phyloP scores from a whole-genome alignment of 1,140 invertebrate species.

The Mactra quadrangularis region DNA sequence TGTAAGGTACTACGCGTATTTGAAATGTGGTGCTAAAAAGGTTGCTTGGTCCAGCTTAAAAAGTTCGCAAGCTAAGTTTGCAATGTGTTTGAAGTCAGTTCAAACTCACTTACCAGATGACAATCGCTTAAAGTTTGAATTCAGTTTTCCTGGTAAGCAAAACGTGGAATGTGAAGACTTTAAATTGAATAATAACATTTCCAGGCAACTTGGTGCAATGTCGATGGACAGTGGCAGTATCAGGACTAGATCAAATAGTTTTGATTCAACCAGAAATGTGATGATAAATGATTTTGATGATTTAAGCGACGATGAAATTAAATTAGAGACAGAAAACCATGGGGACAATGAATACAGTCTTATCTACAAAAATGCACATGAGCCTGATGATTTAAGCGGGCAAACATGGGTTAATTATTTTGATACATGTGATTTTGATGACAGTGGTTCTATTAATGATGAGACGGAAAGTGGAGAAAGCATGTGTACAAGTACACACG shows the following conservation, averaged over 20 bases:
- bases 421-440: not conserved
- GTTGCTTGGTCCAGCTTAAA: slow-evolving; percentile 18
- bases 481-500: too few species aligned
- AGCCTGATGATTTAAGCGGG: too few species aligned
- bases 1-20: slow-evolving; percentile 7
- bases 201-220: too few species aligned
- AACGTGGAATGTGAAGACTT: too few species aligned
- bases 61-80: slow-evolving; percentile 34
- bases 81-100: not conserved
- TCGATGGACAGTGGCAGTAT: not conserved
- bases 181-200: too few species aligned
- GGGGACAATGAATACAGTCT: not conserved
- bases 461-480: too few species aligned
- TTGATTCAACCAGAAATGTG: slow-evolving; percentile 8
- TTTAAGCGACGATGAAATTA: not conserved
- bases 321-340: too few species aligned
- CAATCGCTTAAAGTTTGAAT: slow-evolving; percentile 7
- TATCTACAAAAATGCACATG: too few species aligned
- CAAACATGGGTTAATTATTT: too few species aligned
- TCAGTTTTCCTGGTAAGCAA: not conserved
- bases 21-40: slow-evolving; percentile 21
- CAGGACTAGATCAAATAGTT: not conserved
- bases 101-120: slow-evolving; percentile 1
- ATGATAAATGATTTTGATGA: slow-evolving; percentile 34
- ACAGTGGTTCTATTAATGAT: not conserved